These are phyloP conservation scores for Caenorhabditis sp. DNA, from an alignment of 2,888 invertebrate species.

Conservation along the genomic window DNA sequence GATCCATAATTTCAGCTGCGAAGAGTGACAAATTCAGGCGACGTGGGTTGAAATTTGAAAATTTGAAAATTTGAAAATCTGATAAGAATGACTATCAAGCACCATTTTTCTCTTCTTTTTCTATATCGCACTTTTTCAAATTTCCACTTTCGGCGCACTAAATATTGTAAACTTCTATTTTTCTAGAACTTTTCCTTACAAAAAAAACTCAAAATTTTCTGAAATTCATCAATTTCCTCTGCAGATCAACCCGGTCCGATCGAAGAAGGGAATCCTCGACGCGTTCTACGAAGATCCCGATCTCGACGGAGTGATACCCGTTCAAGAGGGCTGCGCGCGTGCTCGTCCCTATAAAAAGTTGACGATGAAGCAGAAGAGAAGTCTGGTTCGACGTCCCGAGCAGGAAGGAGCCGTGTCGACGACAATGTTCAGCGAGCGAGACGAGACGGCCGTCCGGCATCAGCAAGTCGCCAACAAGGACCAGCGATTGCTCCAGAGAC, in stretches of 20 bases:
- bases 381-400: slow-evolving; percentile 69
- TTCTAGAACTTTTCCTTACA: no score
- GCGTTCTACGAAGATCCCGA: slow-evolving; percentile 68
- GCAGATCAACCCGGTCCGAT: slow-evolving; percentile 48
- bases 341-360: slow-evolving; percentile 69
- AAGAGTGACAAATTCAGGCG: neutral
- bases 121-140: neutral
- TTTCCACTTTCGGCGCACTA: neutral
- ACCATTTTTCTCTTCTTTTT: neutral
- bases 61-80: no score
- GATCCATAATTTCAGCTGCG: neutral
- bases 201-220: no score
- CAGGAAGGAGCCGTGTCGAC: slow-evolving; percentile 25
- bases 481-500: slow-evolving; percentile 64
- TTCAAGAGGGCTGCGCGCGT: slow-evolving; percentile 68
- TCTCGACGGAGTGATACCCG: slow-evolving; percentile 67
- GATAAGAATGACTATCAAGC: no score
- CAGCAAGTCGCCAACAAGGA: slow-evolving; percentile 72
- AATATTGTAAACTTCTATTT: slow-evolving; percentile 8
- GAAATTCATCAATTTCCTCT: neutral
- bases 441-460: slow-evolving; percentile 74
- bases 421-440: slow-evolving; percentile 71
- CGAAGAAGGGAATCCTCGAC: slow-evolving; percentile 54
- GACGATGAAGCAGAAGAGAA: slow-evolving; percentile 71
- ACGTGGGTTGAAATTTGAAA: neutral